Base-by-base conservation (phyloP, 2,888 invertebrate species). In the Hirtodrosophila duncani region DNA sequence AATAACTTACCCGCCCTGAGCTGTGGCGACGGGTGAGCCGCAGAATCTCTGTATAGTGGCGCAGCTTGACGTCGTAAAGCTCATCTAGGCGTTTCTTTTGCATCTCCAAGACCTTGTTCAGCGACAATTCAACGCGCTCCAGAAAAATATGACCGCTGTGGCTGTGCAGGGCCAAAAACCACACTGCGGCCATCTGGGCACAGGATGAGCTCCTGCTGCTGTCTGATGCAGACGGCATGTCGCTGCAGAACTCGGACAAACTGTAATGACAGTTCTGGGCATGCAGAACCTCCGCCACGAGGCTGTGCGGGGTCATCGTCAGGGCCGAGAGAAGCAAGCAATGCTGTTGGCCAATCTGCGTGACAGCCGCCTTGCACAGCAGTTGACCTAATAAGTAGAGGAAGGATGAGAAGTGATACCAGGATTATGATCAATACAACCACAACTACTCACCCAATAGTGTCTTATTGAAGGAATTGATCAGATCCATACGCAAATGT, bases 241-340 rank as follows among this genome's bases (percentile, higher is more conserved):
- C 87, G 2, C 84, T 84, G 51, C 84, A 83, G 67, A 84, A 86
- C 6, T 86, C 86, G 1, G 87, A 87, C 5, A 87, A 60, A 5
- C 86, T 72, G 26, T 84, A 86, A 43, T 86, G 87, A 34, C 85
- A 86, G 48, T 86, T 84, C 52, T 87, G 83, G 3, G 79, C 78
- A 45, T 85, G 85, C 2, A 87, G 77, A 43, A 86, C 87, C 51
- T 87, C 87, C 0, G 86, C 85, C 0, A 86, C 84, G n/a, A 87
- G 67, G 1, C 85, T 85, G 50, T 86, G 84, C 29, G 86, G 37
- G 0, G 79, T 81, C 46, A 85, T 44, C 3, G 78, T 52, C 29
- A 86, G 29, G 1, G 87, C 85, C 1, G 83, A 79, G 10, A 83
- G 51, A 3, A 81, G 69, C 29, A 77, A 65, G 0, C 27, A 20